Evolutionary conservation across 2,113 vertebrate species (phyloP).

Genomic region (Planiliza haematocheilus): DNA sequence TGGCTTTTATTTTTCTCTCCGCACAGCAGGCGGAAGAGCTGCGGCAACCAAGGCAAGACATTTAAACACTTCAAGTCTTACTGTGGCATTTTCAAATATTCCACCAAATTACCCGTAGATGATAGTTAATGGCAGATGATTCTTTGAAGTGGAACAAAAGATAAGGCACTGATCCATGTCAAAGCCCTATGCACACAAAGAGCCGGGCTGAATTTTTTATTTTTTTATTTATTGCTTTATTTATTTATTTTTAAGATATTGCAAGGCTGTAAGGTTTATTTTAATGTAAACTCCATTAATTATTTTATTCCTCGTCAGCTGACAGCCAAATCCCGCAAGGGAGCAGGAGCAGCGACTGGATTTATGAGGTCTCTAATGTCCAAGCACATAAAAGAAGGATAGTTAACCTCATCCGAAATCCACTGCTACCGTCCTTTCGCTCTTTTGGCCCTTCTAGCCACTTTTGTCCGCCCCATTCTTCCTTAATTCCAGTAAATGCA

Average conservation of each 20-base stretch:
- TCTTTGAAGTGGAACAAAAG: constrained; percentile 62
- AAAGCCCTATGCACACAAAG: constrained; percentile 25
- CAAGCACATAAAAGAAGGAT: constrained; percentile 6
- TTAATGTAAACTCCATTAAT: neutral
- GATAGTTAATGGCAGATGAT: constrained; percentile 58
- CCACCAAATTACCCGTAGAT: constrained; percentile 53
- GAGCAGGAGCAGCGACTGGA: neutral
- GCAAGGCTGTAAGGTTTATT: constrained; percentile 2
- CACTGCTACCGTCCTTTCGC: constrained; percentile 5
- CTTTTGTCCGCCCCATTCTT: constrained; percentile 23
- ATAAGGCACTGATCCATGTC: constrained; percentile 57
- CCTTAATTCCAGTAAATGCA: constrained; percentile 48
- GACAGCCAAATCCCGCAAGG: neutral
- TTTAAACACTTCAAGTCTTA: constrained; percentile 57
- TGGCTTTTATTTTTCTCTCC: constrained; percentile 24
- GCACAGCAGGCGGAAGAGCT: constrained; percentile 28
- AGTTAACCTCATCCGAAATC: constrained; percentile 11
- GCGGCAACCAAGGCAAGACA: constrained; percentile 49
- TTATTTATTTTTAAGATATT: constrained; percentile 7
- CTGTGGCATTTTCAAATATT: constrained; percentile 58
- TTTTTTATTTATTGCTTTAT: neutral
- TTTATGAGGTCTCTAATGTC: constrained; percentile 24
- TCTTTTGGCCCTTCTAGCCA: constrained; percentile 7
- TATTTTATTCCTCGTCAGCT: constrained; percentile 9
- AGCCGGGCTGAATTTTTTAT: constrained; percentile 1